Percentiles rank a stretch among this genome's conserved stretches.
phyloP scores from a whole-genome alignment of 1,140 invertebrate genomes.

The Hestina assimilis region DNA sequence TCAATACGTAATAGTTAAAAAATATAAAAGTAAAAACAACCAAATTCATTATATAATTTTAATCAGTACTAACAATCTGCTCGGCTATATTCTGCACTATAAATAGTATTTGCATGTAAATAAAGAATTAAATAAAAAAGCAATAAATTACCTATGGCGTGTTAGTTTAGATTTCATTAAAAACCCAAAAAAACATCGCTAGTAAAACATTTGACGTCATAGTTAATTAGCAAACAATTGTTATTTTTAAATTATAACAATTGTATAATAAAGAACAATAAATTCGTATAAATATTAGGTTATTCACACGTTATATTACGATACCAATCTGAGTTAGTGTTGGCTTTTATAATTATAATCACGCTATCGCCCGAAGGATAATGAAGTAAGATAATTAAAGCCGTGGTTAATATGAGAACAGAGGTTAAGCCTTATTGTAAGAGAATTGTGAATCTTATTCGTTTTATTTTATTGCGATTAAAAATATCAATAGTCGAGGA shows the following conservation, averaged over 20 bases:
- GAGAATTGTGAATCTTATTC: too few species aligned
- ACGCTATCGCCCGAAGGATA: constrained; percentile 1
- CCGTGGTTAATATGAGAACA: neutral
- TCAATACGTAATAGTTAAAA: too few species aligned
- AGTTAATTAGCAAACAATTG: neutral
- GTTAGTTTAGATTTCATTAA: neutral
- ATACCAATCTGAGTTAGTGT: constrained; percentile 11
- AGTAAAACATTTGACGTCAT: neutral
- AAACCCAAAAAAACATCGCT: neutral
- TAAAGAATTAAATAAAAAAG: too few species aligned
- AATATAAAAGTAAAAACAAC: too few species aligned
- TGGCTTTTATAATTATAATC: constrained; percentile 12
- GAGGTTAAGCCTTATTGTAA: neutral
- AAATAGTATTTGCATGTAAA: too few species aligned
- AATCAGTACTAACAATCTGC: too few species aligned
- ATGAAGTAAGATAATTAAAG: neutral
- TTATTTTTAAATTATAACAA: neutral
- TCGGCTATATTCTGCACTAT: too few species aligned
- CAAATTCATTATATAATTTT: too few species aligned
- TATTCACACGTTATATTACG: constrained; percentile 18
- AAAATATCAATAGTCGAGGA: too few species aligned
- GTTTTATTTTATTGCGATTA: too few species aligned
- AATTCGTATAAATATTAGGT: neutral
- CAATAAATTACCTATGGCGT: neutral
- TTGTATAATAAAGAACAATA: neutral